Base-by-base conservation (phyloP, 1,140 invertebrate genomes). In the Lordiphosa mommai region DNA sequence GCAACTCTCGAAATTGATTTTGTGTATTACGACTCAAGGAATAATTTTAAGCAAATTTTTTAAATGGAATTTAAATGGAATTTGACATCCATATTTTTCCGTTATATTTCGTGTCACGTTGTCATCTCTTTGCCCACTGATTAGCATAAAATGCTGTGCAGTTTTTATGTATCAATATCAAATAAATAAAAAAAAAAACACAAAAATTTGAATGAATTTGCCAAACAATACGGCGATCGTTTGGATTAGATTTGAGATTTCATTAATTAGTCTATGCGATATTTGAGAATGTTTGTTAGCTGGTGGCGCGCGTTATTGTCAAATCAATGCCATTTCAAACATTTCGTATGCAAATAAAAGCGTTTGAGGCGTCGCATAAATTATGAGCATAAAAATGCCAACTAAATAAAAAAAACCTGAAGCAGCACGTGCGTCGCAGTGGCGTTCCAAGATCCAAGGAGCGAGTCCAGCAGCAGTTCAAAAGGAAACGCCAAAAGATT, bases 281-380 rank as follows among this genome's bases (percentile, higher is more conserved):
- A 30, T 40, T 56, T n/a, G 12, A 32, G 30, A 40, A 29, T 46
- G 40, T 50, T 7, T 23, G 56, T 30, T 50, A 50, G 30, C 38
- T 43, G 33, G 52, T 65, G 46, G 49, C 66, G 50, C 48, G 48
- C 40, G 20, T 43, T 43, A 23, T 82, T 80, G 66, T 80, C 76
- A 82, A 76, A 82, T 82, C 74, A 80, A 80, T 80, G 74, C 71
- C 74, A 80, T 65, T 80, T 50, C 76, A 80, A 80, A 71, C 66
- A 79, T 79, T 79, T 79, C 71, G 70, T 79, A 79, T 82, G 70
- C 70, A 79, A 79, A 79, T 79, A 37, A 74, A 23, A 32, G 46
- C 58, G 63, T 73, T 60, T 73, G 55, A 70, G 56, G 47, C 51
- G 66, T 52, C 61, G 71, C 61, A 82, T 80, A 76, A 71, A 80